Percentiles rank a stretch among this genome's conserved stretches.
These are phyloP conservation scores for Scopus umbretta DNA, from an alignment of 2,113 vertebrate genomes.

Conservation along the genomic window DNA sequence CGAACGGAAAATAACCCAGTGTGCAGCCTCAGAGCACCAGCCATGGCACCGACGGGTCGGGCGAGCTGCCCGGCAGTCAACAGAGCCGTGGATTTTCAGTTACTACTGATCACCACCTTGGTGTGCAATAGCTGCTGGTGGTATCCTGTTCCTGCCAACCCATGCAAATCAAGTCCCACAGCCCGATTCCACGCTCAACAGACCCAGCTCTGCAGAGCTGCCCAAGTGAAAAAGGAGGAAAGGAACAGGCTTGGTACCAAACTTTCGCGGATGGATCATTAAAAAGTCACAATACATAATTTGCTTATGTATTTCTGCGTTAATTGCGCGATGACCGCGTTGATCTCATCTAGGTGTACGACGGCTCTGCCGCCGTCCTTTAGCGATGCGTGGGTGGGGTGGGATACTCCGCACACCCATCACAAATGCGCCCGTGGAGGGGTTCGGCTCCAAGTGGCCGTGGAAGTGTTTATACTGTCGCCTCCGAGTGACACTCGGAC, in stretches of 20 bases:
- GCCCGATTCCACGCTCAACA: fast-evolving
- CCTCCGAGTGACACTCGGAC: neutral
- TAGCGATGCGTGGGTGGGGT: neutral
- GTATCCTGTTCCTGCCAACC: neutral
- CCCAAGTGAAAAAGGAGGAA: neutral
- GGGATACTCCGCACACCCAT: neutral
- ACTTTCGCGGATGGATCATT: fast-evolving
- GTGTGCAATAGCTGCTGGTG: fast-evolving
- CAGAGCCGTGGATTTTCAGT: neutral
- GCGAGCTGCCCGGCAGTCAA: neutral
- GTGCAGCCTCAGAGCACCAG: neutral
- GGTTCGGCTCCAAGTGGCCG: neutral
- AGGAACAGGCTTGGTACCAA: neutral
- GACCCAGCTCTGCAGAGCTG: neutral
- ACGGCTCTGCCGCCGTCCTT: neutral
- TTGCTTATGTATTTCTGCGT: neutral
- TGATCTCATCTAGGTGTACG: fast-evolving
- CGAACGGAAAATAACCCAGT: neutral
- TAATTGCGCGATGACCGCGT: neutral
- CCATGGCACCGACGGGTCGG: fast-evolving
- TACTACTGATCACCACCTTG: neutral
- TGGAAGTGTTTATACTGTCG: neutral
- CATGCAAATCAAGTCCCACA: fast-evolving
- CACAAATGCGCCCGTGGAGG: fast-evolving
- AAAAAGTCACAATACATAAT: neutral